These are phyloP conservation scores for Therioaphis trifolii DNA, from an alignment of 2,888 invertebrate species.

Conservation along the genomic window DNA sequence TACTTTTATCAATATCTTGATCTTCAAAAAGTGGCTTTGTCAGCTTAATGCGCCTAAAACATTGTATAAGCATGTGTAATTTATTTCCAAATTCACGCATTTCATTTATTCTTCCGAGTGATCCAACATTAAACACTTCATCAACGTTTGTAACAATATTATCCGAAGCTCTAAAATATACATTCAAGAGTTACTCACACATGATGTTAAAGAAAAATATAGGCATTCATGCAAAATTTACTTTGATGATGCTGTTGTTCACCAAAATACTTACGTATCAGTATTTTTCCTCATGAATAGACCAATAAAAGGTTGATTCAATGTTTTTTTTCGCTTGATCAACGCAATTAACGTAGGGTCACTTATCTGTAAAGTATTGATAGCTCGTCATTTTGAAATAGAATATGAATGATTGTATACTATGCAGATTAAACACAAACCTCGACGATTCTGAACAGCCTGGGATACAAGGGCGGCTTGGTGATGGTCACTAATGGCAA, in stretches of 20 bases:
- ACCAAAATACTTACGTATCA: constrained; percentile 73
- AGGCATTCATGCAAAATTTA: not conserved
- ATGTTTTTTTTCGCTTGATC: constrained; percentile 89
- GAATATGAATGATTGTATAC: too few relatives aligned
- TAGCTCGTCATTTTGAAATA: too few relatives aligned
- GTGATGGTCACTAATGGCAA: constrained; percentile 94
- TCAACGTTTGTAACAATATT: constrained; percentile 86
- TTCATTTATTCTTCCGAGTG: constrained; percentile 98
- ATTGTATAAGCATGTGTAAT: constrained; percentile 91
- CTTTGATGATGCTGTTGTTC: not conserved
- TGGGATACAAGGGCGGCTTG: constrained; percentile 96
- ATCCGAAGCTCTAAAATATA: constrained; percentile 75
- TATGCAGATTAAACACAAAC: too few relatives aligned
- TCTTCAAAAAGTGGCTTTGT: constrained; percentile 83
- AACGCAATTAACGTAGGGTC: constrained; percentile 89
- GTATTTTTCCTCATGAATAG: constrained; percentile 94
- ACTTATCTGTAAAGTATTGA: constrained; percentile 79
- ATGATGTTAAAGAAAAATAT: too few relatives aligned
- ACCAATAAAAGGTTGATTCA: constrained; percentile 97
- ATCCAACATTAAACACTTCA: constrained; percentile 90
- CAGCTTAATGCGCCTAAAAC: constrained; percentile 87
- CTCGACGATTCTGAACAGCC: constrained; percentile 97
- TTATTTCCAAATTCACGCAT: constrained; percentile 94
- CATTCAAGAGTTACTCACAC: too few relatives aligned
- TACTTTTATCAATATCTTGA: constrained; percentile 74